phyloP scores from a whole-genome alignment of 2,888 invertebrate genomes.

The Blera fallax region DNA sequence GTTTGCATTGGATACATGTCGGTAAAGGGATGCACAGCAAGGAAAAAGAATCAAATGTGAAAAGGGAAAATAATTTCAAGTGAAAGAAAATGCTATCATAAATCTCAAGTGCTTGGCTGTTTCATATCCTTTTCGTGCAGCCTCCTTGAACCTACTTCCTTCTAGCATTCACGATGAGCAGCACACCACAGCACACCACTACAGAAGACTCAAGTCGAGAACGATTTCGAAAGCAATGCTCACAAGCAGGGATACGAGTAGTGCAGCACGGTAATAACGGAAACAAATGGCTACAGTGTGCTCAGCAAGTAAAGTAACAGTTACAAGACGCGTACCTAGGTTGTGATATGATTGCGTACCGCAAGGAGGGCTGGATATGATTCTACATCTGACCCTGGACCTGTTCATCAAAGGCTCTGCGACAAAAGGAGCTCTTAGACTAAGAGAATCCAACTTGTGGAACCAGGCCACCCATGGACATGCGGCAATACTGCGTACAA shows the following conservation, averaged over 20 bases:
- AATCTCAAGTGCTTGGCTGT: conserved; percentile 39
- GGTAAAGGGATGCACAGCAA: neutral
- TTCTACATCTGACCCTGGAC: too few species aligned
- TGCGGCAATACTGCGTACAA: too few species aligned
- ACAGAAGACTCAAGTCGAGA: neutral
- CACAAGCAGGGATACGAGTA: neutral
- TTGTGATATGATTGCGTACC: too few species aligned
- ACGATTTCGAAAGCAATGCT: neutral
- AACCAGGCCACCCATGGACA: too few species aligned
- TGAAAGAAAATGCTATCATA: conserved; percentile 42
- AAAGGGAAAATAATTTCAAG: conserved; percentile 29
- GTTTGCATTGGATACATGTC: neutral
- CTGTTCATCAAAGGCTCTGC: too few species aligned
- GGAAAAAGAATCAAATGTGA: neutral
- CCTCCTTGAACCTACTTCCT: conserved; percentile 5
- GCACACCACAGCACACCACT: conserved; percentile 2
- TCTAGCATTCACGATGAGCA: neutral
- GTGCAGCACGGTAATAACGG: neutral
- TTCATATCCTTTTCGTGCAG: conserved; percentile 12
- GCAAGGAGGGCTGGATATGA: too few species aligned
- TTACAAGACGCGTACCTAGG: too few species aligned
- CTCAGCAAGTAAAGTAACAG: neutral
- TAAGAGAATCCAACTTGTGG: too few species aligned
- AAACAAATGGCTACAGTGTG: neutral
- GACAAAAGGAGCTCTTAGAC: too few species aligned